Conservation (phyloP, 1,140 invertebrate species). For the Venustaconcha ellipsiformis region DNA sequence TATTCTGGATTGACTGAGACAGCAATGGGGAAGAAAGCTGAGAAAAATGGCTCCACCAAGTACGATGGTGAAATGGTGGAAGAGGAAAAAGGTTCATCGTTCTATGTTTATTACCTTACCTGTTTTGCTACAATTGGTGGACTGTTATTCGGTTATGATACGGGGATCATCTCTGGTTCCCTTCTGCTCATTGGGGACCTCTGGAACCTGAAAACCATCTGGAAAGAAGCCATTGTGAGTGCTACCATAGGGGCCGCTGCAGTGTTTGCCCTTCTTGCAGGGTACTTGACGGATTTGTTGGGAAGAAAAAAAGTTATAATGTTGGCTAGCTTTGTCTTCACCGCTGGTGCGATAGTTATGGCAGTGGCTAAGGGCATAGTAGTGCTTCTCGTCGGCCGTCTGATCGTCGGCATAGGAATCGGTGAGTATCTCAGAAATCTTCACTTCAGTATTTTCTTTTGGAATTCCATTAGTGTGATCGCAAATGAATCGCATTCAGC, state of each 20-base stretch:
- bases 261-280: constrained; percentile 57
- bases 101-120: constrained; percentile 59
- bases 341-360: constrained; percentile 56
- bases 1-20: no score
- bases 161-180: constrained; percentile 76
- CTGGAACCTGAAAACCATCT: constrained; percentile 51
- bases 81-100: constrained; percentile 34
- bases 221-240: constrained; percentile 56
- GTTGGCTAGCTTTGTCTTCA: constrained; percentile 59
- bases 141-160: constrained; percentile 79
- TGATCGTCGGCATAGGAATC: constrained; percentile 62
- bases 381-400: constrained; percentile 53
- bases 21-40: no score
- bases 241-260: constrained; percentile 60
- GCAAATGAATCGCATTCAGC: no score
- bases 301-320: constrained; percentile 58
- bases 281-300: constrained; percentile 44
- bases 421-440: constrained; percentile 46
- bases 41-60: no score
- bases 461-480: no score
- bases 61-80: background rate
- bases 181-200: constrained; percentile 71
- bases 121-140: constrained; percentile 72
- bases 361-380: constrained; percentile 44
- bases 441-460: background rate